Percentiles rank a stretch among this genome's conserved stretches.
phyloP scores from a whole-genome alignment of 2,113 vertebrate genomes.

The Narcine bancroftii region DNA sequence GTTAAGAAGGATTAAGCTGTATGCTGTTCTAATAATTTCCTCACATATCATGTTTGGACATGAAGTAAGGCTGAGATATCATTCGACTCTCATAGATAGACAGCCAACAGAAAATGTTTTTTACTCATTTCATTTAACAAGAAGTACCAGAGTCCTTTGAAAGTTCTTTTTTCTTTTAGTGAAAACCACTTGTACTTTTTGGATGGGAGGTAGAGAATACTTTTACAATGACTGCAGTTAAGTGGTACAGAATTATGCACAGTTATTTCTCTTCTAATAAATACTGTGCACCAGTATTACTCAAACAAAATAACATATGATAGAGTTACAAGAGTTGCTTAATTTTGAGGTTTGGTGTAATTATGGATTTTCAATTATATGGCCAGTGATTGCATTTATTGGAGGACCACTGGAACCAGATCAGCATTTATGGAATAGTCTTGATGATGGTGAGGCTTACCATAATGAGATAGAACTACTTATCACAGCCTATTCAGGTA shows the following conservation, averaged over 20 bases:
- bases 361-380: neutral
- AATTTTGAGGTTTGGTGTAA: neutral
- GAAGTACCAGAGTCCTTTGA: neutral
- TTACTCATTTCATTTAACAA: neutral
- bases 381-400: neutral
- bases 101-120: neutral
- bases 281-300: neutral
- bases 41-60: neutral
- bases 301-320: neutral
- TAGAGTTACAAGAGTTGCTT: neutral
- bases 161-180: neutral
- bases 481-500: neutral
- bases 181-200: neutral
- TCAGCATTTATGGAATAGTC: neutral
- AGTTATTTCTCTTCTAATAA: neutral
- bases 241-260: neutral
- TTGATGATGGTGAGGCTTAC: neutral
- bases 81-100: neutral
- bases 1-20: neutral
- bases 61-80: neutral
- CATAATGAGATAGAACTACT: neutral
- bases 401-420: neutral
- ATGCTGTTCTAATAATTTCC: neutral
- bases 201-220: neutral
- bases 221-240: neutral